Conservation (phyloP, 64 coral and sea anemone species). For the Pachyseris speciosa region DNA sequence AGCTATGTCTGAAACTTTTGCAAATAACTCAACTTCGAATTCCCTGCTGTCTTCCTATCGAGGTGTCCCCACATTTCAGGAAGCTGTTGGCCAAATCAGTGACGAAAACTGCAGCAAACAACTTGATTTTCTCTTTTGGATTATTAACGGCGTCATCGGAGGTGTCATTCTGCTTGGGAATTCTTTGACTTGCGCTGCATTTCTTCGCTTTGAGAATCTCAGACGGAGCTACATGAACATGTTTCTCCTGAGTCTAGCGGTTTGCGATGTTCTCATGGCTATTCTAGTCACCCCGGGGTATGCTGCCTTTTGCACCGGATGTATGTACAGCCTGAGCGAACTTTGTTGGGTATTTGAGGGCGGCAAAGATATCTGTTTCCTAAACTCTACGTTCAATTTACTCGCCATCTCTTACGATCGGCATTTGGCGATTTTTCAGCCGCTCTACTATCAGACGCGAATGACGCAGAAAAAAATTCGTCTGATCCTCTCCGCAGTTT, state of each 20-base stretch:
- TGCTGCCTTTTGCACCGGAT: conserved; percentile 53
- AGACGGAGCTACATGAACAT: conserved; percentile 58
- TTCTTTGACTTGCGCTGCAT: conserved; percentile 39
- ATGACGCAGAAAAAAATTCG: conserved; percentile 63
- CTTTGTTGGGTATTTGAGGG: conserved; percentile 87
- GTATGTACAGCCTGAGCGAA: not conserved
- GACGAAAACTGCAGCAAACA: conserved; percentile 29
- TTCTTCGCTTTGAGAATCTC: conserved; percentile 33
- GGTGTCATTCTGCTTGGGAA: conserved; percentile 62
- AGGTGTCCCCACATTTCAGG: not conserved
- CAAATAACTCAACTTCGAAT: not conserved
- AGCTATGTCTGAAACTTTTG: not conserved
- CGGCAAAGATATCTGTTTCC: conserved; percentile 65
- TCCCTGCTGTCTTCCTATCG: not conserved
- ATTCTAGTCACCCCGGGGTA: conserved; percentile 60
- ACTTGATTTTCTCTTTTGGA: conserved; percentile 56
- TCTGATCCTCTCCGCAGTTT: conserved; percentile 33
- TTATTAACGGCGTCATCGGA: conserved; percentile 46
- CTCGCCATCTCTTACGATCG: conserved; percentile 83
- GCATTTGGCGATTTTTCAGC: conserved; percentile 75
- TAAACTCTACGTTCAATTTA: conserved; percentile 78
- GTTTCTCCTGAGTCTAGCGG: conserved; percentile 55
- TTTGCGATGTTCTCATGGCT: conserved; percentile 58
- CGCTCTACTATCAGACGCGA: conserved; percentile 65
- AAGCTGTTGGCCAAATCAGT: too few species aligned